A percentile compares a stretch with the other conserved stretches of the same genome.
phyloP scores from a whole-genome alignment of 1,140 invertebrate genomes.

The Anoplolepis gracilipes region DNA sequence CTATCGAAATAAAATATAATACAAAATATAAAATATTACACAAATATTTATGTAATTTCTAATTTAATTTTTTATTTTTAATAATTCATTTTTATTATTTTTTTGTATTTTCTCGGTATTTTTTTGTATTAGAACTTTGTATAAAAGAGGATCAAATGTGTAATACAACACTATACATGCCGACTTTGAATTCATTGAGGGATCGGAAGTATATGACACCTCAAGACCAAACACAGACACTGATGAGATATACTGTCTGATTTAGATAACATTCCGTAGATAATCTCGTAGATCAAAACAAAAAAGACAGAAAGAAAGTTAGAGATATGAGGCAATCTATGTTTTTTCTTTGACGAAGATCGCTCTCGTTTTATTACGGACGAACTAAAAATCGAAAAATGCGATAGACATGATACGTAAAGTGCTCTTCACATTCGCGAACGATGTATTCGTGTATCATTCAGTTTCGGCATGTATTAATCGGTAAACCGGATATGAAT shows the following conservation, averaged over 20 bases:
- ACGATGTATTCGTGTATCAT: background rate
- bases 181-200: background rate
- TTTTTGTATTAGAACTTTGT: background rate
- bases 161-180: background rate
- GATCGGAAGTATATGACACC: background rate
- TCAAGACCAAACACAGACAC: background rate
- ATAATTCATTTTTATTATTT: no score
- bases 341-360: constrained; percentile 48
- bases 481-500: background rate
- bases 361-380: background rate
- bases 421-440: background rate
- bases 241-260: constrained; percentile 62
- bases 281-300: constrained; percentile 24
- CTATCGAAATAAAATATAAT: no score
- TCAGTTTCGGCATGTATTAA: background rate
- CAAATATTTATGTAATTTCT: no score
- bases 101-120: no score
- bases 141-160: background rate
- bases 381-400: constrained; percentile 17
- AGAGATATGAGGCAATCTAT: constrained; percentile 13
- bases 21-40: no score
- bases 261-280: background rate
- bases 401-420: background rate
- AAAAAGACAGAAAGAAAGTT: background rate
- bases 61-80: no score